Evolutionary conservation across 2,888 invertebrate genomes (phyloP).

Genomic region (Lithophane socia): DNA sequence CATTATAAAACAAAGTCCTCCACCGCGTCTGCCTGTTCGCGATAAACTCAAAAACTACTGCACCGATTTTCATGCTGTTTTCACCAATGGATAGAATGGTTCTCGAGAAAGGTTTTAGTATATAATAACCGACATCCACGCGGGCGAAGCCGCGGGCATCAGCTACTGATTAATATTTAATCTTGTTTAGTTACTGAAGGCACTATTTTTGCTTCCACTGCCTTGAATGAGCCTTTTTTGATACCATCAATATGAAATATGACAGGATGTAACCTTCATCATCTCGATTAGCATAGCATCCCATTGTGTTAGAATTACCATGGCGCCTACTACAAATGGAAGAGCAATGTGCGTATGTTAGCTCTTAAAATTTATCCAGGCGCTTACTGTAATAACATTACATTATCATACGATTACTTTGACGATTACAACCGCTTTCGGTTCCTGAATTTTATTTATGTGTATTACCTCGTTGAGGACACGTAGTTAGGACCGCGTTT

Average conservation of each 20-base stretch:
- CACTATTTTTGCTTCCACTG: not conserved
- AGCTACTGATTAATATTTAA: not conserved
- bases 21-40: too few species aligned
- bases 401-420: constrained; percentile 7
- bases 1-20: too few species aligned
- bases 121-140: too few species aligned
- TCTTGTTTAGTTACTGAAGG: not conserved
- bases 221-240: not conserved
- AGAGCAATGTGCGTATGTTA: constrained; percentile 5
- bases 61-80: too few species aligned
- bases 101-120: too few species aligned
- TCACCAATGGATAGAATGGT: too few species aligned
- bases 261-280: not conserved
- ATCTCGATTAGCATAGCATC: not conserved
- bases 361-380: constrained; percentile 22
- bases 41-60: too few species aligned
- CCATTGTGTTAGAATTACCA: not conserved
- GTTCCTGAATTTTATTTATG: not conserved
- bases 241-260: not conserved
- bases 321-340: constrained; percentile 42
- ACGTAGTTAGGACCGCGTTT: not conserved
- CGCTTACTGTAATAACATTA: constrained; percentile 23
- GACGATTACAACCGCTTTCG: not conserved
- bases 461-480: not conserved
- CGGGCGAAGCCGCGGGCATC: too few species aligned